Evolutionary conservation across 1,140 invertebrate species (phyloP).

Genomic region (Hestina assimilis): DNA sequence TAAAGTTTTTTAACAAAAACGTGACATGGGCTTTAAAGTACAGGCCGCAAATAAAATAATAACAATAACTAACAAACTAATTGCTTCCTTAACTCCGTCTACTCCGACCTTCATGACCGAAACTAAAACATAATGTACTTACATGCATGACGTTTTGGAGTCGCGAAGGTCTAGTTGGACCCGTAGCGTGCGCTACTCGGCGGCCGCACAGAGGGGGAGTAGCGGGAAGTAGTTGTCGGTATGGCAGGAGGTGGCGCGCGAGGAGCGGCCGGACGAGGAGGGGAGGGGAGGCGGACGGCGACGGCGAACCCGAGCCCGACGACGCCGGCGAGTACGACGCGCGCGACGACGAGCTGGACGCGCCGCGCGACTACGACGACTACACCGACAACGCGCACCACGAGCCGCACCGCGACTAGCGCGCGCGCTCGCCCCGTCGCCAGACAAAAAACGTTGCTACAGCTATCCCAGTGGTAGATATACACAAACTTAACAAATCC

Average conservation of each 20-base stretch:
- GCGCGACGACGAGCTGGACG: constrained; percentile 74
- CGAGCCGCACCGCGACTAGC: constrained; percentile 50
- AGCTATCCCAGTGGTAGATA: neutral
- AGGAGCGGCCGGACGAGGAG: constrained; percentile 44
- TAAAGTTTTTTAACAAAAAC: too few species aligned
- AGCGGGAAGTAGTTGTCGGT: constrained; percentile 34
- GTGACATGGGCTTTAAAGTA: too few species aligned
- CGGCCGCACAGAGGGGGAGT: constrained; percentile 8
- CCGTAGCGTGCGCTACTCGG: neutral
- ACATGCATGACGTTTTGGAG: neutral
- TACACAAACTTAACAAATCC: too few species aligned
- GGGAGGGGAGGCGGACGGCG: constrained; percentile 37
- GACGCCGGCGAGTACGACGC: constrained; percentile 74
- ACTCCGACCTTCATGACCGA: too few species aligned
- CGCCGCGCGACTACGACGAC: constrained; percentile 76
- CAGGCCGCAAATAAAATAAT: too few species aligned
- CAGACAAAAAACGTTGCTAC: neutral
- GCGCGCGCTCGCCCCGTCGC: constrained; percentile 8
- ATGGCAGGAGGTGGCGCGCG: constrained; percentile 53
- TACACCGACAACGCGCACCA: constrained; percentile 77
- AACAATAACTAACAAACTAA: too few species aligned
- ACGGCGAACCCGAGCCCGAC: constrained; percentile 54
- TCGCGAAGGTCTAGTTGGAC: neutral
- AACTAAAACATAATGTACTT: too few species aligned
- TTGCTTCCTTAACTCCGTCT: too few species aligned